A percentile compares a stretch with the other conserved stretches of the same genome.
Evolutionary conservation across 2,888 invertebrate species (phyloP).

Genomic region (Meta bourneti): DNA sequence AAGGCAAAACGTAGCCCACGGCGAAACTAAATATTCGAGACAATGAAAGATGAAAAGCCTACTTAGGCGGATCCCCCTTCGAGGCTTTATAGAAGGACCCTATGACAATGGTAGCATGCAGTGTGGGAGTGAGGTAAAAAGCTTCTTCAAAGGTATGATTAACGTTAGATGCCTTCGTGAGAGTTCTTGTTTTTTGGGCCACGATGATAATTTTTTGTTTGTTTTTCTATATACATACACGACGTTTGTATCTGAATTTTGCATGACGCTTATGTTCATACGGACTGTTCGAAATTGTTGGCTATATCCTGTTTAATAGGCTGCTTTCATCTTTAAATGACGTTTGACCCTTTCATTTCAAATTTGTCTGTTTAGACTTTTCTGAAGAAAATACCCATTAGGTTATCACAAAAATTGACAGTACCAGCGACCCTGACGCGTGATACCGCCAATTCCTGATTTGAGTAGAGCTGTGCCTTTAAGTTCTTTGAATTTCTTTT

Average conservation of each 20-base stretch:
- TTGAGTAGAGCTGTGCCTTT: background rate
- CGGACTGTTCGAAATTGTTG: background rate
- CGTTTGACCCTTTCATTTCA: constrained; percentile 9
- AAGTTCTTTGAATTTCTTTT: too few relatives aligned
- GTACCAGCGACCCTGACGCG: background rate
- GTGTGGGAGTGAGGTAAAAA: constrained; percentile 61
- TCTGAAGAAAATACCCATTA: constrained; percentile 18
- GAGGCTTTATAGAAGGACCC: constrained; percentile 26
- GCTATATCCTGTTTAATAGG: constrained; percentile 1
- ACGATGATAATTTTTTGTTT: constrained; percentile 47
- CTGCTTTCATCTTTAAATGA: constrained; percentile 18
- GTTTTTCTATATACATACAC: constrained; percentile 4
- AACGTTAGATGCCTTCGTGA: constrained; percentile 56
- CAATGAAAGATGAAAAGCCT: constrained; percentile 57
- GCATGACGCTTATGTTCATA: background rate
- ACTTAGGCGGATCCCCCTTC: constrained; percentile 54
- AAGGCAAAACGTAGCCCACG: constrained; percentile 7
- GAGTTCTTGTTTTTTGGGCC: constrained; percentile 32
- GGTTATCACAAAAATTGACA: background rate
- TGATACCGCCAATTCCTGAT: background rate
- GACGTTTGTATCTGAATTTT: constrained; percentile 20
- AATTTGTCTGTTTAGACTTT: constrained; percentile 13
- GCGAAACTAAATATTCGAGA: constrained; percentile 62
- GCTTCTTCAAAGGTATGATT: constrained; percentile 60
- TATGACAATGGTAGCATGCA: constrained; percentile 44